Evolutionary conservation across 2,113 vertebrate genomes (phyloP).

Genomic region (Pachypanchax playfairii): DNA sequence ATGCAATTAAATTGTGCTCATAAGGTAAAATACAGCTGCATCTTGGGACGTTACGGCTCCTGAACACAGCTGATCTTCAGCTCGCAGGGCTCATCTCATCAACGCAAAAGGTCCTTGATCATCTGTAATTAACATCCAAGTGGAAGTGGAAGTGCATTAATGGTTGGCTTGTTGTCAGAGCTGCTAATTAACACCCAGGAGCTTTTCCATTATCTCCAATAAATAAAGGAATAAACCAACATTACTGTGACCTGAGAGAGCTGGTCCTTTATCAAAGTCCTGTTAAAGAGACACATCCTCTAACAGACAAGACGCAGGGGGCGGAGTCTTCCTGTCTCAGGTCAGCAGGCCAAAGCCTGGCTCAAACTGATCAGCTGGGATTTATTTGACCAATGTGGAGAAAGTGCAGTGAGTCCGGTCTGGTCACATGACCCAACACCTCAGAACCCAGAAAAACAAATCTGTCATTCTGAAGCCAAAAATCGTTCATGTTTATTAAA

Average conservation of each 20-base stretch:
- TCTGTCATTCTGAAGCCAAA: no score
- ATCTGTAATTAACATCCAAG: conserved; percentile 60
- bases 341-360: no score
- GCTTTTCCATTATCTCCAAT: conserved; percentile 83
- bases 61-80: conserved; percentile 1
- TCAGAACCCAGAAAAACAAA: no score
- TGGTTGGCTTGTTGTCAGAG: conserved; percentile 82
- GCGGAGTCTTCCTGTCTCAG: conserved; percentile 15
- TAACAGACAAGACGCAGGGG: conserved; percentile 26
- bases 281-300: conserved; percentile 27
- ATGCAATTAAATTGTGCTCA: conserved; percentile 14
- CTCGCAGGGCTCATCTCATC: conserved; percentile 35
- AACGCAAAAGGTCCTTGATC: conserved; percentile 55
- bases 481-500: no score
- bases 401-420: no score
- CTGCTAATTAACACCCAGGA: conserved; percentile 87
- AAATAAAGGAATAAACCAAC: conserved; percentile 78
- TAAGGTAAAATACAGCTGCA: conserved; percentile 2
- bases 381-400: no score
- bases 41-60: not conserved
- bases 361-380: no score
- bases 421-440: no score
- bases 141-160: conserved; percentile 85
- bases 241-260: conserved; percentile 74
- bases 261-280: conserved; percentile 79